A percentile compares a stretch with the other conserved stretches of the same genome.
These are phyloP conservation scores for Triops longicaudatus DNA, from an alignment of 1,140 invertebrate genomes.

Conservation along the genomic window DNA sequence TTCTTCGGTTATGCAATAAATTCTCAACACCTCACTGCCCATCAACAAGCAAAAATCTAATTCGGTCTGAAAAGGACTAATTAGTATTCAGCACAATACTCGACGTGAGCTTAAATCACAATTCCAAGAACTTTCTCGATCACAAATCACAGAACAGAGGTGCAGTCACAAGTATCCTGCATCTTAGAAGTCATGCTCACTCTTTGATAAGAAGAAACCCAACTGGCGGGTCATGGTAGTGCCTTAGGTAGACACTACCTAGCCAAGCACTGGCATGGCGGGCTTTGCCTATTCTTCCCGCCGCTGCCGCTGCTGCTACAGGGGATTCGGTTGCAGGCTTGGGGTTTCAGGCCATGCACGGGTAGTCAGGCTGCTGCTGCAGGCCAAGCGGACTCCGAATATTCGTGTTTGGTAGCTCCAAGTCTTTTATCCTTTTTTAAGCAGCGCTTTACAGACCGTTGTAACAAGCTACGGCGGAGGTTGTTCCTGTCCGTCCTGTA, in stretches of 20 bases:
- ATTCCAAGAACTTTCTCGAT: background rate
- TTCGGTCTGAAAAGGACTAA: background rate
- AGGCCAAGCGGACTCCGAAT: background rate
- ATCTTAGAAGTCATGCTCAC: background rate
- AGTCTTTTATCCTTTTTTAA: background rate
- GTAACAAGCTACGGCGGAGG: background rate
- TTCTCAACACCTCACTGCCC: background rate
- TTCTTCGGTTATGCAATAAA: background rate
- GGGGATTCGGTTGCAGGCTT: background rate
- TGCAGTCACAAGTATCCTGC: background rate
- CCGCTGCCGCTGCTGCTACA: background rate
- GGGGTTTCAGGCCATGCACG: background rate
- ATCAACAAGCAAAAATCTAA: background rate
- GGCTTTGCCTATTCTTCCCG: background rate
- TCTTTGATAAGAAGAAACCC: background rate
- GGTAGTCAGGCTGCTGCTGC: slow-evolving; percentile 13
- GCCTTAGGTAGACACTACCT: slow-evolving; percentile 10
- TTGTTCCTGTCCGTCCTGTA: background rate
- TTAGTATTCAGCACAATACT: too few species aligned
- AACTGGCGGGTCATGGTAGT: slow-evolving; percentile 9
- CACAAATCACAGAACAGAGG: background rate
- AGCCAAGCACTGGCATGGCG: background rate
- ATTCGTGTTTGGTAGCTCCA: background rate
- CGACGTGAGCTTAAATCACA: background rate
- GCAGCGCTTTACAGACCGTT: background rate